Base-by-base conservation (phyloP, 2,888 invertebrate species). In the Trypoxylon attenuatum region DNA sequence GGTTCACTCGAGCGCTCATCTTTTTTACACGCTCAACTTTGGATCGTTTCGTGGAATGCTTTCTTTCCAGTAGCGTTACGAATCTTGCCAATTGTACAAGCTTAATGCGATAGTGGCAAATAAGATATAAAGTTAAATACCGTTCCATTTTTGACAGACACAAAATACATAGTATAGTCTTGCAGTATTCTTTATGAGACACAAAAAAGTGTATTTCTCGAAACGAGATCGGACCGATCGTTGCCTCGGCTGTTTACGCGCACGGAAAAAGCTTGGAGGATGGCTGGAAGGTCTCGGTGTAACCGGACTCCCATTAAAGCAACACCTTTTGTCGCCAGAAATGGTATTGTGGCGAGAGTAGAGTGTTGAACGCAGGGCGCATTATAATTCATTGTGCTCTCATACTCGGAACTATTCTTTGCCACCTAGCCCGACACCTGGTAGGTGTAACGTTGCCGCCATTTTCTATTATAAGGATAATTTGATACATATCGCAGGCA, bases 381-480 rank as follows among this genome's bases (percentile, higher is more conserved):
- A 84, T 84, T 85, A 83, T 78, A 78, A 85, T 81, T 78, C 82
- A 84, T 82, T 79, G 81, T 83, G 74, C 73, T 74, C 80, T 76
- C 73, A 56, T 74, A 70, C 62, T 57, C 69, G 33, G 68, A 58
- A 71, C 69, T 72, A 61, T 75, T 76, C 69, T 69, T 59, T 49
- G 76, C 66, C 73, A 63, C 66, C 73, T 77, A 73, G 76, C 72
- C 78, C 76, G 78, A 82, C 87, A 86, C 87, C 87, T 87, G 86
- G 86, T 79, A 84, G 86, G 86, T 87, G 86, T 87, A 82, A 84
- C 77, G 85, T 87, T 87, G 84, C 86, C 83, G 83, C 82, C 83
- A 86, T 85, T 82, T 84, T 81, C 81, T 80, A 87, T 87, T 86
- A 85, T 82, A 80, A 82, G 76, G 77, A 86, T 86, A 87, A 86